Conservation (phyloP, 53 echinoderm and acorn worm genomes). For the Arbacia lixula region DNA sequence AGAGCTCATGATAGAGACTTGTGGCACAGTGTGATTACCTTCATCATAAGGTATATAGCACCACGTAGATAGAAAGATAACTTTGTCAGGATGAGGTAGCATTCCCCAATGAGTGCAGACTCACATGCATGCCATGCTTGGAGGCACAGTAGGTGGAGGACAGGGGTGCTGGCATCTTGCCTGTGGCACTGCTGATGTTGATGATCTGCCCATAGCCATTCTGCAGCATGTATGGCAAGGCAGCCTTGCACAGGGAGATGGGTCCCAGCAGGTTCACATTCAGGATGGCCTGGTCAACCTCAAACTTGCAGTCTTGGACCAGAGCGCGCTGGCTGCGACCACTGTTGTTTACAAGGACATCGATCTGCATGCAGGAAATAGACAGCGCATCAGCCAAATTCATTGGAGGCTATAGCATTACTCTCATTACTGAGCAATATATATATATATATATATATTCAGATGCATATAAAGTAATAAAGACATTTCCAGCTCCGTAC, state of each 20-base stretch:
- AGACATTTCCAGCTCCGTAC: too few species aligned
- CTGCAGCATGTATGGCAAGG: conserved; percentile 78
- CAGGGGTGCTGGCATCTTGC: conserved; percentile 66
- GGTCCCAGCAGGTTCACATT: conserved; percentile 76
- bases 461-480: too few species aligned
- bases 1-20: too few species aligned
- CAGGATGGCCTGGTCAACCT: conserved; percentile 74
- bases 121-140: conserved; percentile 89
- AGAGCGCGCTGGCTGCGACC: conserved; percentile 79
- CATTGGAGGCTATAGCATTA: too few species aligned
- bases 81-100: too few species aligned
- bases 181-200: conserved; percentile 85
- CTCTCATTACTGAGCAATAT: too few species aligned
- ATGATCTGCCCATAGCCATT: conserved; percentile 80
- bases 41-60: too few species aligned
- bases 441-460: too few species aligned
- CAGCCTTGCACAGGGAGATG: conserved; percentile 81
- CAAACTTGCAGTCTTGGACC: conserved; percentile 62
- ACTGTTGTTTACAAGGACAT: conserved; percentile 89
- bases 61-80: too few species aligned
- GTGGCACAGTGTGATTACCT: too few species aligned
- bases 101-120: too few species aligned
- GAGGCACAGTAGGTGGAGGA: conserved; percentile 80
- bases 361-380: conserved; percentile 58
- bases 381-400: too few species aligned